Evolutionary conservation across 2,888 invertebrate genomes (phyloP).

Genomic region (Danaus chrysippus): DNA sequence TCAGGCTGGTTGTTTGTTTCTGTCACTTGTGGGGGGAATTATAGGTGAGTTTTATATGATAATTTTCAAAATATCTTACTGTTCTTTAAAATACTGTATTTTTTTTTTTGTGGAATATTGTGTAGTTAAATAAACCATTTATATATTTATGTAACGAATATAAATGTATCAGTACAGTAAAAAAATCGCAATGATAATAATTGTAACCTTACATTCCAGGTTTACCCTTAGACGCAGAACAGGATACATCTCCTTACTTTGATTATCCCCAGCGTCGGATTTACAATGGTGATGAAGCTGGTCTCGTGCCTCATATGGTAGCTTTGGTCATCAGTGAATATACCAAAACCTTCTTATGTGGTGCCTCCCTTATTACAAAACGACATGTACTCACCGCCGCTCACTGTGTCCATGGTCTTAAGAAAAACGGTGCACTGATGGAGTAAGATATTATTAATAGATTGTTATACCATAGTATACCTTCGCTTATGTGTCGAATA

Average conservation of each 20-base stretch:
- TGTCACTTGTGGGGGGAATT: too few species aligned
- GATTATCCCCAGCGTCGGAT: slow-evolving; percentile 50
- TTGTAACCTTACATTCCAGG: slow-evolving; percentile 36
- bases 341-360: slow-evolving; percentile 42
- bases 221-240: slow-evolving; percentile 44
- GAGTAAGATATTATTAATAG: slow-evolving; percentile 30
- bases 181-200: too few species aligned
- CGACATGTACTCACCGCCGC: slow-evolving; percentile 57
- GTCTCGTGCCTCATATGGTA: slow-evolving; percentile 49
- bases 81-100: too few species aligned
- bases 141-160: too few species aligned
- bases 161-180: too few species aligned
- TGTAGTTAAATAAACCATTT: too few species aligned
- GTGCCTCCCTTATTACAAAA: slow-evolving; percentile 47
- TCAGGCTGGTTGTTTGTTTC: too few species aligned
- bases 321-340: slow-evolving; percentile 32
- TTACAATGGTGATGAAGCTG: slow-evolving; percentile 54
- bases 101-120: too few species aligned
- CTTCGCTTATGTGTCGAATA: too few species aligned
- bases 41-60: too few species aligned
- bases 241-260: slow-evolving; percentile 50
- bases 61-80: too few species aligned
- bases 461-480: too few species aligned
- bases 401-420: slow-evolving; percentile 52
- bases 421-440: slow-evolving; percentile 38